Conservation (phyloP, 2,888 invertebrate species). For the Liposcelis brunnea region DNA sequence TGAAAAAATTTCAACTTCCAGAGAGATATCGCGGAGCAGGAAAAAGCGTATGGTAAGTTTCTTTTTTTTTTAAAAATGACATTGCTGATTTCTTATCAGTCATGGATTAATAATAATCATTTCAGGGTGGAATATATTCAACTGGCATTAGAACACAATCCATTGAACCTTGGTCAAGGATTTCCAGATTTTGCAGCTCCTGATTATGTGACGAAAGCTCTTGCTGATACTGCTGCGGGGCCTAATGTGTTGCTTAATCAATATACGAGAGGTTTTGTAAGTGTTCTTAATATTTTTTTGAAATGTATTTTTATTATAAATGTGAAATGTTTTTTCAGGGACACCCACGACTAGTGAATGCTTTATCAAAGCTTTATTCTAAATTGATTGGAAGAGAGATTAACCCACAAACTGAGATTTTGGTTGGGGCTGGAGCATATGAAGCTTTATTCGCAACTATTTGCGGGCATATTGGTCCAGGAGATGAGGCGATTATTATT, state of each 20-base stretch:
- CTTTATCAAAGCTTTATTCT: constrained; percentile 69
- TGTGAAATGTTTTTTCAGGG: no score
- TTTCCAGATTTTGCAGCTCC: constrained; percentile 88
- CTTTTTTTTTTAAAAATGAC: constrained; percentile 8
- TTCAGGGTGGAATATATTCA: constrained; percentile 83
- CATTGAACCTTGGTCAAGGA: constrained; percentile 87
- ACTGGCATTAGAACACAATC: constrained; percentile 64
- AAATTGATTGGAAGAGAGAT: constrained; percentile 54
- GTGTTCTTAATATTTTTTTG: constrained; percentile 23
- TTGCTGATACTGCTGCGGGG: constrained; percentile 46
- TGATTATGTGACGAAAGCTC: constrained; percentile 56
- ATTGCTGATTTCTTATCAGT: no score
- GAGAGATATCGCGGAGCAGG: constrained; percentile 51
- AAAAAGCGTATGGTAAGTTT: constrained; percentile 64
- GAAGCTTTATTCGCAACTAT: constrained; percentile 79
- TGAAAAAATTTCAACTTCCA: constrained; percentile 45
- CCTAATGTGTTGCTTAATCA: constrained; percentile 60
- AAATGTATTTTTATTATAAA: constrained; percentile 18
- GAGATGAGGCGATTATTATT: constrained; percentile 87
- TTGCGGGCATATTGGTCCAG: constrained; percentile 69
- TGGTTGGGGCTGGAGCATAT: constrained; percentile 87
- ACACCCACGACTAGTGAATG: constrained; percentile 74
- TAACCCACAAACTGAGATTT: constrained; percentile 70
- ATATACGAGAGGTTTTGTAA: constrained; percentile 87
- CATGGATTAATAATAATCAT: constrained; percentile 16